phyloP scores from a whole-genome alignment of 2,888 invertebrate species.

The Latrodectus elegans region DNA sequence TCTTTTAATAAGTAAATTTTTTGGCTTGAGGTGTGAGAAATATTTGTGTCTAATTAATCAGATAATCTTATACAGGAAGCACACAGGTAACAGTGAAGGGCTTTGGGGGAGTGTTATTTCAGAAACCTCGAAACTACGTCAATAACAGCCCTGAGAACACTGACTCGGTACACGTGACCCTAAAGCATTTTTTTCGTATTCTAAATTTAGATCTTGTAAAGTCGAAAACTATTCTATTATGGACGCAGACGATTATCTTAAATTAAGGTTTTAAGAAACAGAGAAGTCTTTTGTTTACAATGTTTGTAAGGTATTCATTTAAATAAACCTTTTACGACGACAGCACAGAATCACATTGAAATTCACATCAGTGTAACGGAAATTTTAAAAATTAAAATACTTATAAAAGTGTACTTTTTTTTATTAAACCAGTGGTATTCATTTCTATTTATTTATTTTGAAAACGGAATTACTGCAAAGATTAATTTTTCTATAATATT shows the following conservation, averaged over 20 bases:
- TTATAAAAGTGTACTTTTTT: too few species aligned
- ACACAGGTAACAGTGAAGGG: not conserved
- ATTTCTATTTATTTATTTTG: too few species aligned
- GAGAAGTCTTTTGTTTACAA: not conserved
- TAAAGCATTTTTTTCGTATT: not conserved
- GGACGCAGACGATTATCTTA: not conserved
- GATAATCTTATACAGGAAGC: not conserved
- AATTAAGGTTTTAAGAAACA: not conserved
- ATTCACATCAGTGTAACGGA: too few species aligned
- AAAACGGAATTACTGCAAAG: too few species aligned
- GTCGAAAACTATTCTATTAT: conserved; percentile 3
- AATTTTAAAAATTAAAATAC: too few species aligned
- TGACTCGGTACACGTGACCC: conserved; percentile 23
- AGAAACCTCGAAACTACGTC: conserved; percentile 43
- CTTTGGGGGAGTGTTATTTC: not conserved
- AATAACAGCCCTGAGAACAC: conserved; percentile 42
- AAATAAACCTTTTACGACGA: too few species aligned
- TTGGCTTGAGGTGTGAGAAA: too few species aligned
- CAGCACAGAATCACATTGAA: too few species aligned
- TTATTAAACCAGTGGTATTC: too few species aligned
- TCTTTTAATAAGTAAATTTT: too few species aligned
- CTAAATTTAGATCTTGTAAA: conserved; percentile 35
- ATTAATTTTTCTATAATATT: too few species aligned
- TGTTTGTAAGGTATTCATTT: too few species aligned
- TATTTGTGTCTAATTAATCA: not conserved